These are phyloP conservation scores for Ips nitidus DNA, from an alignment of 1,140 invertebrate species.

Conservation along the genomic window DNA sequence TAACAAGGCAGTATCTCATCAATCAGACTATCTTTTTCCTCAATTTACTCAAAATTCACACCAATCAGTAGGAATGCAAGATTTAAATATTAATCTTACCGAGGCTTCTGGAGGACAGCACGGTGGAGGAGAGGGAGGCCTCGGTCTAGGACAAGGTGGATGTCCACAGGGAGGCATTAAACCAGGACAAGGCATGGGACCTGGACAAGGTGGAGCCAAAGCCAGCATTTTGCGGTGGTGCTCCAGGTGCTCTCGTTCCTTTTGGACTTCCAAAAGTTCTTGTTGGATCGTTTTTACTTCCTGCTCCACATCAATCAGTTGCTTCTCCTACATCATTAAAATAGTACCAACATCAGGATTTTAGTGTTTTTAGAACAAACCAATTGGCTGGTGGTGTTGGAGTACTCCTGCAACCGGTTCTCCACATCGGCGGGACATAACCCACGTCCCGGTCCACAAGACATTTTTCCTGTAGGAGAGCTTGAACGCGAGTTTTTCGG, in stretches of 20 bases:
- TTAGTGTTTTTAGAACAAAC: constrained; percentile 16
- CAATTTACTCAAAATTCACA: background rate
- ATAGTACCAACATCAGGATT: background rate
- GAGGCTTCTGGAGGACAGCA: constrained; percentile 27
- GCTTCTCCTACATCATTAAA: constrained; percentile 56
- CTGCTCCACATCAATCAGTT: constrained; percentile 61
- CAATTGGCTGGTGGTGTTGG: constrained; percentile 45
- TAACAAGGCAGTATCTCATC: no score
- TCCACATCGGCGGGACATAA: constrained; percentile 45
- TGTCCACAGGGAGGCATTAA: constrained; percentile 31
- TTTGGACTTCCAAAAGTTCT: constrained; percentile 60
- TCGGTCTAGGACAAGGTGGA: background rate
- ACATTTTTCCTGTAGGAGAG: constrained; percentile 33
- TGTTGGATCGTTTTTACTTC: constrained; percentile 63
- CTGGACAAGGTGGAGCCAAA: constrained; percentile 30
- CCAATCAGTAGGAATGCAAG: background rate
- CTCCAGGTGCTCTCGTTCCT: constrained; percentile 59
- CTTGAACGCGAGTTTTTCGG: constrained; percentile 22
- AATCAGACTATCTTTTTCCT: background rate
- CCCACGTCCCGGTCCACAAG: constrained; percentile 44
- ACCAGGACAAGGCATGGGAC: constrained; percentile 15
- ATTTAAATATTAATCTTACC: constrained; percentile 11
- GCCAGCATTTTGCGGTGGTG: constrained; percentile 53
- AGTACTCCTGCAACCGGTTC: constrained; percentile 45
- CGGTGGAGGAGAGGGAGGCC: constrained; percentile 18